phyloP scores from a whole-genome alignment of 2,888 invertebrate species.

The Mimumesa dahlbomi region DNA sequence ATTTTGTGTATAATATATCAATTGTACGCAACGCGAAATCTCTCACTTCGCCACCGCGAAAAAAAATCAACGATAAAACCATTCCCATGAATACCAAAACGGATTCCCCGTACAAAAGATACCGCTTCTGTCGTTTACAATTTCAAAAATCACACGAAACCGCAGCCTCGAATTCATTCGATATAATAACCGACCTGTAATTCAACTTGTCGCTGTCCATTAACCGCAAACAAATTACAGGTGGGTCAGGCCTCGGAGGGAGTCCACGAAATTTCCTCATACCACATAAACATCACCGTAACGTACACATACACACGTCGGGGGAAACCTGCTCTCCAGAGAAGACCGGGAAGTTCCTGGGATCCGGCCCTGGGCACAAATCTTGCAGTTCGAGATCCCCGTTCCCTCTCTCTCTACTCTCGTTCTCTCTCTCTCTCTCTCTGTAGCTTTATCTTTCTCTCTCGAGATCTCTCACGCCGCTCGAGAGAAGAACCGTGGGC shows the following conservation, averaged over 20 bases:
- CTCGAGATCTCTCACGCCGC: not conserved
- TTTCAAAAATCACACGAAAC: not conserved
- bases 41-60: too few species aligned
- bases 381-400: constrained; percentile 15
- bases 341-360: constrained; percentile 14
- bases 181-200: not conserved
- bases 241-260: not conserved
- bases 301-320: not conserved
- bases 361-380: constrained; percentile 33
- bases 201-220: constrained; percentile 3
- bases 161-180: not conserved
- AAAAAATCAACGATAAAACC: too few species aligned
- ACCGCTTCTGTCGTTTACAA: not conserved
- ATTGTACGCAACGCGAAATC: too few species aligned
- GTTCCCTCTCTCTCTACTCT: too few species aligned
- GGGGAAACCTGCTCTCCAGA: constrained; percentile 2
- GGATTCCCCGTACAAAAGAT: not conserved
- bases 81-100: not conserved
- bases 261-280: constrained; percentile 16
- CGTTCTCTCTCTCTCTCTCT: too few species aligned
- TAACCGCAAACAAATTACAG: constrained; percentile 26
- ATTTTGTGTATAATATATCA: too few species aligned
- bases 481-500: constrained; percentile 25
- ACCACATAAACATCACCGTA: constrained; percentile 5
- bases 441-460: not conserved